Base-by-base conservation (phyloP, 1,140 invertebrate species). In the Rhynchophorus ferrugineus region DNA sequence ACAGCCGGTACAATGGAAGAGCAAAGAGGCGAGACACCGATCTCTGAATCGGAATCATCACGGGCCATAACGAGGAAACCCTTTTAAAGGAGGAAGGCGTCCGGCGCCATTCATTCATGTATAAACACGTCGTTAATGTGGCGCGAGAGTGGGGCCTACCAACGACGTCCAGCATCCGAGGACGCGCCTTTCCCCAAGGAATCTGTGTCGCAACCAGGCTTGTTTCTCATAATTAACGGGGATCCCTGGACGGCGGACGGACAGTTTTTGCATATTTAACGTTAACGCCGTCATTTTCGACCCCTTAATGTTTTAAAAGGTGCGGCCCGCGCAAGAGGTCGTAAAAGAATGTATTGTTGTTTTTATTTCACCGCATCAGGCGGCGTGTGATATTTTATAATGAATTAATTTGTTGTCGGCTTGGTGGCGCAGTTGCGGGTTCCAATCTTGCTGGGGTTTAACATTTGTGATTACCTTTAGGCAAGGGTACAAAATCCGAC, bases 151-250 rank as follows among this genome's bases (percentile, higher is more conserved):
- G 34, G 35, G 37, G 34, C 16, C 46, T 43, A 35, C 20, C 16
- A 3, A 17, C 41, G 24, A 9, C 39, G 37, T 29, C 21, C 29
- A 20, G 36, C 24, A n/a, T n/a, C n/a, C 16, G 42, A 45, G 39
- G 48, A 47, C 49, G 20, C 41, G 13, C 8, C 37, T 19, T 8
- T 38, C 51, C 51, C 44, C 3, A 22, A 42, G 44, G 44, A 46
- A 46, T 47, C 51, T 22, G 37, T 49, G 48, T 54, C 52, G 49
- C 37, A 51, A 49, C 57, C 48, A 52, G 57, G 54, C 57, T 58
- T 58, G 57, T 58, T 51, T 51, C 57, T 58, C 57, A 52, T 58
- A 58, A 58, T 58, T 58, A 58, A 58, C 52, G 52, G 42, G 9
- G 14, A 37, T 52, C 45, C 57, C 57, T 42, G 37, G 37, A 18